A percentile compares a stretch with the other conserved stretches of the same genome.
These are phyloP conservation scores for Sthenelais limicola DNA, from an alignment of 2,888 invertebrate species.

Conservation along the genomic window DNA sequence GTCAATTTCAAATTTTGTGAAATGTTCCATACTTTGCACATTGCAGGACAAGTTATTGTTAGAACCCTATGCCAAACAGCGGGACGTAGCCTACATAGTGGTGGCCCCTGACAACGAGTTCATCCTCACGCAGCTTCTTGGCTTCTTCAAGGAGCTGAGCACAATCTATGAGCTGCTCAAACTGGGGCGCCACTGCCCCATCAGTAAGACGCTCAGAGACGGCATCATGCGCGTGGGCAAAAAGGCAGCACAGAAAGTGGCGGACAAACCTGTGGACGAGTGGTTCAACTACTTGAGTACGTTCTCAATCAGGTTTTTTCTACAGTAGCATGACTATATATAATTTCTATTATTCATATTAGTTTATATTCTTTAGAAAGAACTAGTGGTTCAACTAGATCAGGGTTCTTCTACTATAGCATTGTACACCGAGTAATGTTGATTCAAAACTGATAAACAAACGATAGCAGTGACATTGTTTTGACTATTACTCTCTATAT, in stretches of 20 bases:
- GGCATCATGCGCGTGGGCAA: constrained; percentile 89
- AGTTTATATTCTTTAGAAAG: too few species aligned
- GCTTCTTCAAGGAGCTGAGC: constrained; percentile 93
- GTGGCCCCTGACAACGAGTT: constrained; percentile 93
- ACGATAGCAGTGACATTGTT: too few species aligned
- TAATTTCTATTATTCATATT: too few species aligned
- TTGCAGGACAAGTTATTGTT: constrained; percentile 89
- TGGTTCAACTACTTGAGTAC: too few species aligned
- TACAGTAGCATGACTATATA: too few species aligned
- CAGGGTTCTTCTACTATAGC: too few species aligned
- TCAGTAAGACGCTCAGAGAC: constrained; percentile 84
- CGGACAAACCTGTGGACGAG: constrained; percentile 81
- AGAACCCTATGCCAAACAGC: constrained; percentile 94
- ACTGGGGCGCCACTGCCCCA: constrained; percentile 92
- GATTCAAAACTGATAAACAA: too few species aligned
- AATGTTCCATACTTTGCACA: not conserved
- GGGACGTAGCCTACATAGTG: constrained; percentile 95
- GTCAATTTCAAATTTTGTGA: too few species aligned
- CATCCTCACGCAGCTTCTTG: constrained; percentile 82
- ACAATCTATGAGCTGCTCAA: constrained; percentile 95
- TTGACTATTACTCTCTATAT: too few species aligned
- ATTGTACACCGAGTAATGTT: too few species aligned
- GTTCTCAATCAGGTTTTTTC: too few species aligned
- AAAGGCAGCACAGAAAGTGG: constrained; percentile 76
- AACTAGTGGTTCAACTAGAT: too few species aligned